Conservation (phyloP, 1,140 invertebrate species). For the Antheraea mylitta region DNA sequence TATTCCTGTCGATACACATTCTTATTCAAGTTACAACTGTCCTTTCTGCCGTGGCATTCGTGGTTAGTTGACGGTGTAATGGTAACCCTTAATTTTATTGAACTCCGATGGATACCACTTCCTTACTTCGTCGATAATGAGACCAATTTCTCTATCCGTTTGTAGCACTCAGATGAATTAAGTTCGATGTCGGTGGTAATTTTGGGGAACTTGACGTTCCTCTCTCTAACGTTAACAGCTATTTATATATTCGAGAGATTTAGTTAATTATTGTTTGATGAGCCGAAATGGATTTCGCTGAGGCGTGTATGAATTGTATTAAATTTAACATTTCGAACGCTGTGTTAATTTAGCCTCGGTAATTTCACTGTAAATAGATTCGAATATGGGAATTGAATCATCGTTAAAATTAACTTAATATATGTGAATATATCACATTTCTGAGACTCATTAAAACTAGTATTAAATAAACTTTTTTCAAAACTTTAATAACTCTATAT, state of each 20-base stretch:
- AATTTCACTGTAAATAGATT: not conserved
- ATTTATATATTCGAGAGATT: not conserved
- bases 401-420: not conserved
- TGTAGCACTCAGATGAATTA: slow-evolving; percentile 40
- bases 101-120: slow-evolving; percentile 29
- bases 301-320: not conserved
- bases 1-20: too few species aligned
- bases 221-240: not conserved
- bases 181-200: slow-evolving; percentile 35
- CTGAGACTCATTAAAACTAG: too few species aligned
- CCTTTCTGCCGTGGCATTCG: too few species aligned
- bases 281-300: not conserved
- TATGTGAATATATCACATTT: too few species aligned
- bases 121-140: slow-evolving; percentile 41
- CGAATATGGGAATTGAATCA: not conserved
- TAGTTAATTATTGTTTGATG: slow-evolving; percentile 1
- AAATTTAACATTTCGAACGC: not conserved
- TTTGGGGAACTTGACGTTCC: not conserved
- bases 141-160: slow-evolving; percentile 54
- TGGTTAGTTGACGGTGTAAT: slow-evolving; percentile 27
- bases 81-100: slow-evolving; percentile 17
- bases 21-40: too few species aligned
- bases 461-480: too few species aligned
- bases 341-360: not conserved
- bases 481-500: too few species aligned